These are phyloP conservation scores for Notocelia uddmanniana DNA, from an alignment of 2,888 invertebrate genomes.

Conservation along the genomic window DNA sequence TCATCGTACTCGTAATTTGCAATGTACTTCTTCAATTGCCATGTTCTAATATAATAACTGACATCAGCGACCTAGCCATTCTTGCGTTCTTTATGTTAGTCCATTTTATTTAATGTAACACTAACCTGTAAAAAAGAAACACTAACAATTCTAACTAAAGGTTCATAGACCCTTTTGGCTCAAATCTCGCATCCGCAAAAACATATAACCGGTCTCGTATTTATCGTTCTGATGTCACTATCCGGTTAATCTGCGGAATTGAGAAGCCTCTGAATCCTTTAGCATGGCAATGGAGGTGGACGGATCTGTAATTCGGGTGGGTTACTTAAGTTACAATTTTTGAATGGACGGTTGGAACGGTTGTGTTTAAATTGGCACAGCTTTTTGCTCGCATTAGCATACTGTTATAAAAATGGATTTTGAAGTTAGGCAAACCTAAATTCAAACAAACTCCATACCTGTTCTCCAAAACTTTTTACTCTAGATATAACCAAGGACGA, in stretches of 20 bases:
- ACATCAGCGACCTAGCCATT: too few species aligned
- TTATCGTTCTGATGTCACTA: conserved; percentile 28
- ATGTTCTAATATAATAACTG: too few species aligned
- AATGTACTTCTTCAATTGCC: too few species aligned
- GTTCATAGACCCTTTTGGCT: conserved; percentile 26
- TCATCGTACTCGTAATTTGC: too few species aligned
- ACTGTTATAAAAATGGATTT: neutral
- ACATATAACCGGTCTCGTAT: conserved; percentile 41
- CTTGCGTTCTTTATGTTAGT: too few species aligned
- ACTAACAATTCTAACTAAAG: neutral
- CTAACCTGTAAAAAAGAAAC: neutral
- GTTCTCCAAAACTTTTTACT: neutral
- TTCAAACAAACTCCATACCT: neutral
- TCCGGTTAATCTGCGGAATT: conserved; percentile 3
- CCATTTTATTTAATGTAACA: neutral
- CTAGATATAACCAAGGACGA: neutral
- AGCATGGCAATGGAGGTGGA: neutral
- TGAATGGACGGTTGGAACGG: conserved; percentile 22
- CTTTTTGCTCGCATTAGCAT: neutral
- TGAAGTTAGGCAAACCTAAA: neutral
- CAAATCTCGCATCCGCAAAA: conserved; percentile 12
- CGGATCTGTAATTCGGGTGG: conserved; percentile 1
- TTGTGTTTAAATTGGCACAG: neutral
- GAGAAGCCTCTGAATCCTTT: neutral
- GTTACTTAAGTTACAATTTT: neutral